These are phyloP conservation scores for Crambe crambe DNA, from an alignment of 37 sponge, comb jelly and placozoan species.

Conservation along the genomic window DNA sequence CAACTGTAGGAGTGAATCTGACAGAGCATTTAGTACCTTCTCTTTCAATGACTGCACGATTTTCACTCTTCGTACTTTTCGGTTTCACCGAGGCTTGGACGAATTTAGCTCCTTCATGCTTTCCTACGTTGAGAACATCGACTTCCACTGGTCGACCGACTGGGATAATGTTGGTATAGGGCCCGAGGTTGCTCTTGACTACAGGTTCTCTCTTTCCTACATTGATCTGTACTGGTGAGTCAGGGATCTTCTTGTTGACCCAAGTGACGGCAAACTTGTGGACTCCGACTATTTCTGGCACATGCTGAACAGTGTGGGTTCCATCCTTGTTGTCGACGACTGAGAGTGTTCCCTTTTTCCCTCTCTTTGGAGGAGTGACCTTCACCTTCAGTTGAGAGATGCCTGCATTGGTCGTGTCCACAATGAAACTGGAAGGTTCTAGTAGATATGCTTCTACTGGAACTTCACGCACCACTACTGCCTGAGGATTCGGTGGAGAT, in stretches of 20 bases:
- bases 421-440: slow-evolving; percentile 28
- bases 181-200: not conserved
- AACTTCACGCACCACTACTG: slow-evolving; percentile 20
- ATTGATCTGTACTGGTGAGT: slow-evolving; percentile 44
- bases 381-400: slow-evolving; percentile 46
- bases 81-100: not conserved
- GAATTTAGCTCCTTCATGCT: not conserved
- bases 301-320: not conserved
- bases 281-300: slow-evolving; percentile 16
- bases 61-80: not conserved
- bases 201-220: not conserved
- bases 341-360: slow-evolving; percentile 4
- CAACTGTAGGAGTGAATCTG: slow-evolving; percentile 19
- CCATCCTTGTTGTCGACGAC: slow-evolving; percentile 39
- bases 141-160: not conserved
- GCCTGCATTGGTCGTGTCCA: slow-evolving; percentile 70
- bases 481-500: slow-evolving; percentile 20
- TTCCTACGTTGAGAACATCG: not conserved
- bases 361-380: slow-evolving; percentile 19
- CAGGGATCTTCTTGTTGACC: slow-evolving; percentile 29
- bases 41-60: slow-evolving; percentile 8
- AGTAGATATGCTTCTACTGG: slow-evolving; percentile 23
- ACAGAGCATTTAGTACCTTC: slow-evolving; percentile 38
- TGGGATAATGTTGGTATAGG: not conserved
- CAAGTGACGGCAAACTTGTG: slow-evolving; percentile 46